Percentiles rank a stretch among this genome's conserved stretches.
These are phyloP conservation scores for Hemicentrotus pulcherrimus DNA, from an alignment of 35 echinoderm and acorn worm genomes.

Conservation along the genomic window DNA sequence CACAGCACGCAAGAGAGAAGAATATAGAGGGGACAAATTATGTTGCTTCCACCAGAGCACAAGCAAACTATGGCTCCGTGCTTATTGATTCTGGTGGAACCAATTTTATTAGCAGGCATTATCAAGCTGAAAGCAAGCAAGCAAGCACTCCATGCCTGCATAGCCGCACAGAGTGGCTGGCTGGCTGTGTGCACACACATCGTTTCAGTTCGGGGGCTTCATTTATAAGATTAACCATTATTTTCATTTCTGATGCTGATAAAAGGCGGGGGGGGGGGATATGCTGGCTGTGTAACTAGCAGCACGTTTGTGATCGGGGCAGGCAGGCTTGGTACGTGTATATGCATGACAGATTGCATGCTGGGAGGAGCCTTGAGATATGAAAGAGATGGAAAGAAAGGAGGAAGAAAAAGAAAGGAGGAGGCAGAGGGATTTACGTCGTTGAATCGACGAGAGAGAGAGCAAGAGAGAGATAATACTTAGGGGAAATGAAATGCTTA, in stretches of 20 bases:
- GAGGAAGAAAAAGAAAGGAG: not conserved
- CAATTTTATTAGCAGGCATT: conserved; percentile 23
- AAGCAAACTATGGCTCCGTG: conserved; percentile 30
- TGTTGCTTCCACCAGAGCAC: not conserved
- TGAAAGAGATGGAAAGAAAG: not conserved
- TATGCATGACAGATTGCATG: conserved; percentile 28
- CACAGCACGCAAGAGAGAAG: not conserved
- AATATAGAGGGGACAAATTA: not conserved
- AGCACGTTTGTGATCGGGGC: not conserved
- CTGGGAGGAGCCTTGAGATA: conserved; percentile 11
- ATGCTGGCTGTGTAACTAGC: not conserved
- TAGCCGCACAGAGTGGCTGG: not conserved
- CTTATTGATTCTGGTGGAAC: conserved; percentile 27
- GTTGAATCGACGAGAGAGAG: not conserved
- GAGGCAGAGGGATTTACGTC: not conserved
- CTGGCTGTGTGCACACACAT: not conserved
- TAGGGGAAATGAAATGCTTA: not conserved
- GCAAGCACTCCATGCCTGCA: conserved; percentile 12
- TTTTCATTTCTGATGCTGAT: conserved; percentile 22
- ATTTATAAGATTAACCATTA: conserved; percentile 42
- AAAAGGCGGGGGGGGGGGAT: conserved; percentile 10
- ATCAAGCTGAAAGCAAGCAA: conserved; percentile 10
- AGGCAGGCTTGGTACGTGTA: not conserved
- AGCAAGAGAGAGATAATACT: not conserved
- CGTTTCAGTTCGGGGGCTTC: not conserved